Conservation (phyloP, 2,888 invertebrate genomes). For the Horisme vitalbata region DNA sequence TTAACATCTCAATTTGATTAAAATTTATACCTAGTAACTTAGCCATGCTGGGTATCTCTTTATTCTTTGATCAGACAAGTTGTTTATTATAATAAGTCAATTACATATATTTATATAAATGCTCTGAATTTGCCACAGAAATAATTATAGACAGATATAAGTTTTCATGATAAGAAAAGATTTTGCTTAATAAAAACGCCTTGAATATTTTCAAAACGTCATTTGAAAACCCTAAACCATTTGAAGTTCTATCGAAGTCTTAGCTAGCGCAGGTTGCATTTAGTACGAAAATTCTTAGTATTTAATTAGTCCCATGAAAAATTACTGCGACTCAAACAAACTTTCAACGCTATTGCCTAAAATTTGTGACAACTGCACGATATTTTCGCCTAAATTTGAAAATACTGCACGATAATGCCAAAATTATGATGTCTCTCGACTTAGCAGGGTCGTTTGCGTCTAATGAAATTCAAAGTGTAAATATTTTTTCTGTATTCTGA, state of each 20-base stretch:
- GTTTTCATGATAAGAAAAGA: no score
- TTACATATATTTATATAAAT: no score
- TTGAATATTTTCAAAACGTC: constrained; percentile 14
- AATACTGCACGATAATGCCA: constrained; percentile 15
- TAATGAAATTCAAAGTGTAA: constrained; percentile 5
- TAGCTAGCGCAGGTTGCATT: constrained; percentile 58
- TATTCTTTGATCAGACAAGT: no score
- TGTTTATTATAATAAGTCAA: no score
- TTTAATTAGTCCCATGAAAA: constrained; percentile 69
- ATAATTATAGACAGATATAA: no score
- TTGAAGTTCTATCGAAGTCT: constrained; percentile 39
- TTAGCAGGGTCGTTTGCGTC: background rate
- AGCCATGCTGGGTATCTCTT: no score
- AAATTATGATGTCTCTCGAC: constrained; percentile 17
- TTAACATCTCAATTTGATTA: no score
- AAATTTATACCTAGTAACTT: no score
- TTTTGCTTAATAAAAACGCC: no score
- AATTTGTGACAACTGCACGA: constrained; percentile 33
- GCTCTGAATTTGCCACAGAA: no score
- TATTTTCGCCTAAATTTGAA: constrained; percentile 19
- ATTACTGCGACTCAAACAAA: constrained; percentile 51
- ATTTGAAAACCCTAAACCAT: constrained; percentile 37
- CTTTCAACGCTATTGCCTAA: constrained; percentile 43
- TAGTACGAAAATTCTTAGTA: constrained; percentile 67
- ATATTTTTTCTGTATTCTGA: no score